Base-by-base conservation (phyloP, 2,797 vertebrate species). In the Botia kubotai region DNA sequence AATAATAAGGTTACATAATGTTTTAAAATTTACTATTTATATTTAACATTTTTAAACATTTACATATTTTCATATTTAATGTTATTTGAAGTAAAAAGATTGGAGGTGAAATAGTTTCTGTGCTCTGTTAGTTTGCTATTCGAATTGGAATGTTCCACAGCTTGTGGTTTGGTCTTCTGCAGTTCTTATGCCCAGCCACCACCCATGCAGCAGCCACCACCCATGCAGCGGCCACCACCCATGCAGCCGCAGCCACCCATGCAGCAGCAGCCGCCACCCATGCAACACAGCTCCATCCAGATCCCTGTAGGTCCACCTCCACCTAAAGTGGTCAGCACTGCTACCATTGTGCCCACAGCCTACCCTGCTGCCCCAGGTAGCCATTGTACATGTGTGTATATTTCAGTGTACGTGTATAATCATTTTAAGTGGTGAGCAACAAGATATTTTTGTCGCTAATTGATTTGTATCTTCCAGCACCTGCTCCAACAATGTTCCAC, bases 281-380 rank as follows among this genome's bases (percentile, higher is more conserved):
- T 89, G 65, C 93, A 94, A 86, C 94, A 95, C 81, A 94, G 92
- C 87, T 93, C 94, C 68, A 92, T 93, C 23, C 96, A 98, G 86
- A 94, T 95, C 74, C 94, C 96, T 29, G 85, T 95, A 52, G 90
- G 91, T 80, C 87, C 94, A 75, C 87, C 93, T 65, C 89, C 95
- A 80, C 90, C 92, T 0, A 96, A 97, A 86, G 95, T 97, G 81
- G 94, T 99, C 88, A 99, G 96, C 88, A 97, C 96, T 5, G 96
- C 97, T 86, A 97, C 95, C 91, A 98, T 96, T 84, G 90, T 94
- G 83, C 97, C 95, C 69, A 93, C 95, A 60, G 93, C 81, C 39
- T 94, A 93, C 75, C 91, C 92, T 2, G 83, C 90, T 4, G 92
- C 92, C 4, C 93, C 94, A 86, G 94, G 94, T 91, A 88, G 85